These are phyloP conservation scores for Junonia oenone DNA, from an alignment of 2,888 invertebrate species.

Conservation along the genomic window DNA sequence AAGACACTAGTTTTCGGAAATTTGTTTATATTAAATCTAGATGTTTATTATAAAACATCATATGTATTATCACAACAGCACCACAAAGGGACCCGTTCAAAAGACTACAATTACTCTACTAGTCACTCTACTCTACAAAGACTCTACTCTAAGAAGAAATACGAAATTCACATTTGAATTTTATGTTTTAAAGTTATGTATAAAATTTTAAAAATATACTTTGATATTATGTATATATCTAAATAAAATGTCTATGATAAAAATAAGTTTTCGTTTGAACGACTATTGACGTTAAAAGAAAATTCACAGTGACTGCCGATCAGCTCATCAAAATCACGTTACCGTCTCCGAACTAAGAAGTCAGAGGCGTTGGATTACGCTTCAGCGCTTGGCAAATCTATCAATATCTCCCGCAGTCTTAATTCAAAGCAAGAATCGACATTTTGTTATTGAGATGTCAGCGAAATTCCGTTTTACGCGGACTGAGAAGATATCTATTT, in stretches of 20 bases:
- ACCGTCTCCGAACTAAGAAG: slow-evolving; percentile 11
- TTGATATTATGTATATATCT: neutral
- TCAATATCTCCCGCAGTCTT: slow-evolving; percentile 4
- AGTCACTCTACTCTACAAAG: no score
- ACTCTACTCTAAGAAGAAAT: no score
- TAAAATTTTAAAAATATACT: neutral
- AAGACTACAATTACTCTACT: no score
- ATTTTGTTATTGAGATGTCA: slow-evolving; percentile 1
- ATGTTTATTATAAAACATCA: no score
- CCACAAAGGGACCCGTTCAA: no score
- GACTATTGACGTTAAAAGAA: slow-evolving; percentile 10
- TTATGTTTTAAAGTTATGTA: no score
- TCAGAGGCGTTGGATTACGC: slow-evolving; percentile 17
- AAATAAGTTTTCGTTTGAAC: slow-evolving; percentile 7
- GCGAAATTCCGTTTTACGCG: neutral
- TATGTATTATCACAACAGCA: no score
- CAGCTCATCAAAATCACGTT: slow-evolving; percentile 20
- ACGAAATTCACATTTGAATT: no score
- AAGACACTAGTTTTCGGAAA: no score
- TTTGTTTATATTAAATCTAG: no score
- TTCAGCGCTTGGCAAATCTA: slow-evolving; percentile 12
- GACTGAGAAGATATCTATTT: neutral
- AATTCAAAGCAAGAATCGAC: neutral
- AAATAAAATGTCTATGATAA: neutral
- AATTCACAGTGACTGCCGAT: slow-evolving; percentile 5